Conservation (phyloP, 2,888 invertebrate species). For the Acronicta leporina region DNA sequence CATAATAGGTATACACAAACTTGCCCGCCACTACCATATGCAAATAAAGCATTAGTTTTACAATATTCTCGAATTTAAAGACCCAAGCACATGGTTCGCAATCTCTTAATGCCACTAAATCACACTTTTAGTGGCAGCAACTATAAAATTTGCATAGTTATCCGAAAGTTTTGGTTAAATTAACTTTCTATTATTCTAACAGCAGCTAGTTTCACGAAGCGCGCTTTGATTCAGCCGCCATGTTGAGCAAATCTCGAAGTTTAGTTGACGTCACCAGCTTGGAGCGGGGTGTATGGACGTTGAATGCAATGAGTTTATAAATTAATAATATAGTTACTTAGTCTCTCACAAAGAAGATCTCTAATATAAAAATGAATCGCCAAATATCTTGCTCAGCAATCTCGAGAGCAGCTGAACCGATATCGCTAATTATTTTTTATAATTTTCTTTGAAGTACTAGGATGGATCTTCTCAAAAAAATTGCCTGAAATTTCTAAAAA, state of each 20-base stretch:
- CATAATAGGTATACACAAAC: slow-evolving; percentile 29
- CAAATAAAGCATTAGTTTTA: slow-evolving; percentile 39
- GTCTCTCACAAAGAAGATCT: neutral
- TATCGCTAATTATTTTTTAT: no score
- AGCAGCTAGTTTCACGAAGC: slow-evolving; percentile 33
- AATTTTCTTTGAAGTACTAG: no score
- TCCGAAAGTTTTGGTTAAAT: slow-evolving; percentile 51
- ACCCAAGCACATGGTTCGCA: slow-evolving; percentile 33
- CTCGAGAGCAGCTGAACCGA: no score
- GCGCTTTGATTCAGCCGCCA: slow-evolving; percentile 46
- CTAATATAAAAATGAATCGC: no score
- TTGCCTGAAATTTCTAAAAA: no score
- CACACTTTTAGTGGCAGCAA: slow-evolving; percentile 37
- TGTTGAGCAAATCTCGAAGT: slow-evolving; percentile 25
- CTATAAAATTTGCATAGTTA: slow-evolving; percentile 57
- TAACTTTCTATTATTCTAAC: slow-evolving; percentile 58
- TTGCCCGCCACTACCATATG: slow-evolving; percentile 24
- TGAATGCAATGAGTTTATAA: slow-evolving; percentile 19
- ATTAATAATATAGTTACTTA: neutral
- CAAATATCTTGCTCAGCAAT: no score
- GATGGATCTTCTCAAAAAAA: no score
- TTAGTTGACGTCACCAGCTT: slow-evolving; percentile 16
- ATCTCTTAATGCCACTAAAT: slow-evolving; percentile 39
- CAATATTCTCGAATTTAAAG: slow-evolving; percentile 42
- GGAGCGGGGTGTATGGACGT: neutral